Percentiles rank a stretch among this genome's conserved stretches.
Evolutionary conservation across 2,797 vertebrate genomes (phyloP).

Genomic region (Uromys caudimaculatus): DNA sequence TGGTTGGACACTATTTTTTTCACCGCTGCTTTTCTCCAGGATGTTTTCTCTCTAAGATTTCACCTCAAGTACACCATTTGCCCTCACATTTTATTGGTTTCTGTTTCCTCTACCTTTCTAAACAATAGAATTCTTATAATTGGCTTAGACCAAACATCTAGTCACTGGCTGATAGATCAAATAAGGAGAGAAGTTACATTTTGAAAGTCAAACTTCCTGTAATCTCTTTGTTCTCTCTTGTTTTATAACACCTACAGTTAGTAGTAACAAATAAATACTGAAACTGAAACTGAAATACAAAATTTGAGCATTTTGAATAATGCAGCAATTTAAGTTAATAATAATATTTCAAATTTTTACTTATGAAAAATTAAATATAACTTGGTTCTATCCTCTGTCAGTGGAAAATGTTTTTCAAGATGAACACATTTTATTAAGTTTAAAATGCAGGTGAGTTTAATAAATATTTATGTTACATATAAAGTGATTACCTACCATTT

Average conservation of each 20-base stretch:
- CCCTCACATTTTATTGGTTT: background rate
- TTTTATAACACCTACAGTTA: background rate
- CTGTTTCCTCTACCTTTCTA: background rate
- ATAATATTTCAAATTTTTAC: background rate
- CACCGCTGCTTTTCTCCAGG: background rate
- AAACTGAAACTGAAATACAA: conserved; percentile 8
- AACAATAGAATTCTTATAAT: background rate
- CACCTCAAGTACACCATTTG: background rate
- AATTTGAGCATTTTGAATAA: background rate
- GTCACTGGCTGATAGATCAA: background rate
- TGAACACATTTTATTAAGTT: conserved; percentile 7
- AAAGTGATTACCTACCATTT: background rate
- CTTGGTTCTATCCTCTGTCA: background rate
- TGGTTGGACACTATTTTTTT: background rate
- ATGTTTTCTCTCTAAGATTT: background rate
- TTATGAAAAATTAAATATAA: conserved; percentile 22
- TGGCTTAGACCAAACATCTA: background rate
- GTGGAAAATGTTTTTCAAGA: background rate
- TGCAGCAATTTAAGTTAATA: conserved; percentile 3
- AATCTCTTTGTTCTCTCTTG: background rate
- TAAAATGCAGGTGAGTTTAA: background rate
- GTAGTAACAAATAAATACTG: background rate
- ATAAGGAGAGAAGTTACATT: background rate
- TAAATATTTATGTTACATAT: background rate
- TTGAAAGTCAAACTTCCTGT: background rate